Conservation (phyloP, 2,113 vertebrate species). For the Python bivittatus region DNA sequence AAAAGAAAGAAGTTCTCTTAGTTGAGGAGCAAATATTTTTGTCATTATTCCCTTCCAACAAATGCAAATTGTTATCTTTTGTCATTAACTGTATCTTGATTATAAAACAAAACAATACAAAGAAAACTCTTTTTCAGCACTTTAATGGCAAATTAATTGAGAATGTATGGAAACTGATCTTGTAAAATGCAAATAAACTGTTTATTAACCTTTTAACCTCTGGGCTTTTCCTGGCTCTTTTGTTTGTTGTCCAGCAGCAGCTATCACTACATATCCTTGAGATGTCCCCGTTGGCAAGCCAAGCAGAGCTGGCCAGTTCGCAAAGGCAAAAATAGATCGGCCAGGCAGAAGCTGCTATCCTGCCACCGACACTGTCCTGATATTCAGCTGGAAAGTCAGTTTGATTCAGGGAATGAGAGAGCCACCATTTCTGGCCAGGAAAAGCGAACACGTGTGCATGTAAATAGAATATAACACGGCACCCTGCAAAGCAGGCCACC, state of each 20-base stretch:
- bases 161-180: constrained; percentile 57
- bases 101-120: constrained; percentile 12
- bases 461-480: neutral
- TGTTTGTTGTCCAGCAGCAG: neutral
- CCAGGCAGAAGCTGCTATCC: neutral
- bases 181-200: constrained; percentile 65
- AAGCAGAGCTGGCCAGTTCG: neutral
- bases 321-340: neutral
- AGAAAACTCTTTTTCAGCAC: constrained; percentile 51
- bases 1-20: constrained; percentile 8
- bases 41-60: neutral
- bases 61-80: neutral
- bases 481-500: no score
- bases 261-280: neutral
- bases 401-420: neutral
- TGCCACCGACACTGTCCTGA: neutral
- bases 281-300: neutral
- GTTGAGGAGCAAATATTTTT: neutral
- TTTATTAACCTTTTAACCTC: constrained; percentile 51
- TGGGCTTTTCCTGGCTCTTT: neutral
- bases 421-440: neutral
- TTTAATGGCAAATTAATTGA: constrained; percentile 54
- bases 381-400: neutral
- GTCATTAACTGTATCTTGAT: constrained; percentile 33
- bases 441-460: neutral